Percentiles rank a stretch among this genome's conserved stretches.
phyloP scores from a whole-genome alignment of 2,113 vertebrate genomes.

The Vimba vimba region DNA sequence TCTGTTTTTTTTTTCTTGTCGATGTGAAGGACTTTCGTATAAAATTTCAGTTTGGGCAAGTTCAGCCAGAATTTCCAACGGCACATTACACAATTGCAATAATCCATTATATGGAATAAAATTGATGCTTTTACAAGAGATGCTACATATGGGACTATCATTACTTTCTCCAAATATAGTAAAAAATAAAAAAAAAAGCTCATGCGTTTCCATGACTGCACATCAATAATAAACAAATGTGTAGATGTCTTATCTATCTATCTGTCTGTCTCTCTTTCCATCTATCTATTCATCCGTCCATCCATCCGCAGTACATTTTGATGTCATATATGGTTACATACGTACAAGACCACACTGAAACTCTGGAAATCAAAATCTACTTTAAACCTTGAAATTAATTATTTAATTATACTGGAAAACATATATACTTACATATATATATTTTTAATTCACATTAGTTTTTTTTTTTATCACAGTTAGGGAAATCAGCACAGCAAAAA shows the following conservation, averaged over 20 bases:
- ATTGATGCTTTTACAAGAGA: conserved; percentile 43
- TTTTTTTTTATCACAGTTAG: no score
- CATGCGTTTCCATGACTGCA: not conserved
- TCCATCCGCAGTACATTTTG: no score
- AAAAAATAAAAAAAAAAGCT: not conserved
- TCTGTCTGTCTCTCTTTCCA: no score
- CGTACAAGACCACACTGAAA: no score
- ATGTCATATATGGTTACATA: no score
- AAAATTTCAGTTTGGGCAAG: not conserved
- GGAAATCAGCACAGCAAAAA: not conserved
- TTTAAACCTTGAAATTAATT: no score
- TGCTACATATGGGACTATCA: conserved; percentile 9
- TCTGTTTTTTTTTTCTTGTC: not conserved
- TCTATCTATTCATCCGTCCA: no score
- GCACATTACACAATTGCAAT: conserved; percentile 39
- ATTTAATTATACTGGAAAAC: no score
- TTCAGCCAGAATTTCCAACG: conserved; percentile 29
- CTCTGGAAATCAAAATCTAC: no score
- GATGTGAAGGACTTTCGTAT: conserved; percentile 25
- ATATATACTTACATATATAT: no score
- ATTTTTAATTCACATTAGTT: no score
- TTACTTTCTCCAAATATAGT: not conserved
- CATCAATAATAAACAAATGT: not conserved
- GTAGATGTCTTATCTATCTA: not conserved
- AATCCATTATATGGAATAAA: conserved; percentile 34